Conservation (phyloP, 2,888 invertebrate genomes). For the Xestobium rufovillosum region DNA sequence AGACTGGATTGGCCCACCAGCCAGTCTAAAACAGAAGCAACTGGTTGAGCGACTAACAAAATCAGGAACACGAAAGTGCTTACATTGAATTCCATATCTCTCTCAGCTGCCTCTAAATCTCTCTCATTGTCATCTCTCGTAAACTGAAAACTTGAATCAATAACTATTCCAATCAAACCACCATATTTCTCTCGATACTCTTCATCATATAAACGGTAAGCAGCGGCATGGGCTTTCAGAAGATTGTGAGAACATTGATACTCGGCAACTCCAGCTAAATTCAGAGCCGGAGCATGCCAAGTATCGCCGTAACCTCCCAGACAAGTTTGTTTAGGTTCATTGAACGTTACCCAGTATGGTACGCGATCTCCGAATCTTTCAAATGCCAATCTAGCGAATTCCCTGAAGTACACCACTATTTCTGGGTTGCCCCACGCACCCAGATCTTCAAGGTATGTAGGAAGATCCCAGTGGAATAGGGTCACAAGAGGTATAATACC, state of each 20-base stretch:
- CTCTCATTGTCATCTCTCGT: conserved; percentile 45
- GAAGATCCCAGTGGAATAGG: no score
- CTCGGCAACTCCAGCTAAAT: conserved; percentile 48
- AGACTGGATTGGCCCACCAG: conserved; percentile 62
- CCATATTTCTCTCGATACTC: conserved; percentile 40
- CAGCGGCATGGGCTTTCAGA: conserved; percentile 57
- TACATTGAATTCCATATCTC: conserved; percentile 51
- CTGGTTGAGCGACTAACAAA: no score
- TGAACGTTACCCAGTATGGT: conserved; percentile 50
- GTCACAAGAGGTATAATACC: no score
- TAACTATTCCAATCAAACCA: conserved; percentile 45
- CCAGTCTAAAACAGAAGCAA: no score
- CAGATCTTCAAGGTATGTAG: no score
- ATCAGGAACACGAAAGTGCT: no score
- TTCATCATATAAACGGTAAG: conserved; percentile 51
- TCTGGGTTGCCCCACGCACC: conserved; percentile 60
- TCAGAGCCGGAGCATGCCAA: conserved; percentile 44
- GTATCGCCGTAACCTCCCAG: conserved; percentile 34
- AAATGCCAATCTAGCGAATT: conserved; percentile 50
- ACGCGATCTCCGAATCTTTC: conserved; percentile 35
- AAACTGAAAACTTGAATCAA: conserved; percentile 50
- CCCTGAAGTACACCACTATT: conserved; percentile 52
- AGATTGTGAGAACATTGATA: conserved; percentile 58
- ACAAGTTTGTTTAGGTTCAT: conserved; percentile 44
- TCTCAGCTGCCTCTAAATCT: conserved; percentile 49